Evolutionary conservation across 1,140 invertebrate species (phyloP), one percentile per base, ranked within the genome.

Genomic region (Phymastichus coffea): DNA sequence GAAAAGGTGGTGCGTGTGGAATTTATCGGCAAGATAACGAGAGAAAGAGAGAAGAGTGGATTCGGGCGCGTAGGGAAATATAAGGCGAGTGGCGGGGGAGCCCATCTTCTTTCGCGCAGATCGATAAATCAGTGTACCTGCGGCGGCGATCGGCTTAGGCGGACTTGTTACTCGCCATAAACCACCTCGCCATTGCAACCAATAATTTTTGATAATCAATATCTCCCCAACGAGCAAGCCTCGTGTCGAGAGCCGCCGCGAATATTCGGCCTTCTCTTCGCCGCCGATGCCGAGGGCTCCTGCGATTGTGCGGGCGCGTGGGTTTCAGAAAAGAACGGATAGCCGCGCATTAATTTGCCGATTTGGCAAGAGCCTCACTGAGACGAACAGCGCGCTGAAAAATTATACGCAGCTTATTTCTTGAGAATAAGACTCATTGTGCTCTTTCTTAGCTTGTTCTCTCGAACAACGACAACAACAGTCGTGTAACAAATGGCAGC

Each of bases 81-180:
- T n/a, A n/a, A 37, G 10, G 30, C 43, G 54, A 63, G 55, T 33
- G 30, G 35, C 43, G 48, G 38, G 49, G 46, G 47, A 43, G 59
- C 53, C 35, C 49, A 33, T 64, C 62, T 67, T 41, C 38, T 60
- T 61, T 63, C 67, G 63, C 63, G 64, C 66, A 67, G 69, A 68
- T 65, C 67, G 63, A 73, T 73, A 73, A 71, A 73, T 73, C 71
- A 70, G 69, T n/a, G 67, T 63, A 63, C 64, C 67, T 67, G 66
- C 66, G 53, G 40, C 59, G 53, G 20, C 43, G 35, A 3, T 23
- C 19, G 63, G 64, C 67, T 69, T 68, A 67, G 64, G 65, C n/a
- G 9, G 40, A 41, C 41, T 44, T 44, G 22, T 46, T 44, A 10
- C 41, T 25, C 25, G 20, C 22, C 41, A n/a, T n/a, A n/a, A n/a